Conservation (phyloP, 2,888 invertebrate genomes). For the Acrobasis consociella region DNA sequence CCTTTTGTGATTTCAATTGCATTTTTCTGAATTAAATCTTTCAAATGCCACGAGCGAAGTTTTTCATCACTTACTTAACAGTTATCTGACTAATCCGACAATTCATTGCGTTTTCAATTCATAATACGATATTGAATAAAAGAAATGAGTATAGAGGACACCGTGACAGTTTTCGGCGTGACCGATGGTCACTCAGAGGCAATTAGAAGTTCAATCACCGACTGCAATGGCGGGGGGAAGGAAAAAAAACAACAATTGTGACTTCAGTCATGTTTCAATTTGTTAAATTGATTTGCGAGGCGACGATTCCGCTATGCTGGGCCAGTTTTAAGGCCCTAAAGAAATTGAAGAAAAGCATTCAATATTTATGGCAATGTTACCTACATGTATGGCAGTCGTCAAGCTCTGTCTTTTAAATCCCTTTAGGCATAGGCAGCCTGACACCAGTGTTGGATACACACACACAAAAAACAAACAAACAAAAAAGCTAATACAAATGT, state of each 20-base stretch:
- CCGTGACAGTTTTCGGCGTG: constrained; percentile 55
- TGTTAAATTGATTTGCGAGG: constrained; percentile 69
- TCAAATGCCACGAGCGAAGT: background rate
- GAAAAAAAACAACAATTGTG: constrained; percentile 51
- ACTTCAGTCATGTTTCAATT: constrained; percentile 68
- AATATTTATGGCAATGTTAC: background rate
- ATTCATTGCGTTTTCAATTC: constrained; percentile 3
- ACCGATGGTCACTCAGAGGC: constrained; percentile 59
- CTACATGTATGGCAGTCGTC: too few relatives aligned
- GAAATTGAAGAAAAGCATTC: background rate
- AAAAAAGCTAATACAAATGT: too few relatives aligned
- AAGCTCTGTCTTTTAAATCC: too few relatives aligned
- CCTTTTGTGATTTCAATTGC: background rate
- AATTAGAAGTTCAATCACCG: constrained; percentile 77
- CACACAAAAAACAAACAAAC: too few relatives aligned
- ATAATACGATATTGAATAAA: constrained; percentile 10
- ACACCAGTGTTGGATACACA: too few relatives aligned
- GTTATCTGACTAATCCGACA: constrained; percentile 8
- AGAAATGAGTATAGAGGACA: constrained; percentile 25
- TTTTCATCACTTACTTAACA: background rate
- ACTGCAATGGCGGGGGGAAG: constrained; percentile 47
- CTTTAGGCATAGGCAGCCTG: too few relatives aligned
- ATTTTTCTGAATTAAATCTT: background rate
- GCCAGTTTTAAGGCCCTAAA: constrained; percentile 1
- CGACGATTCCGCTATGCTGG: constrained; percentile 31